These are phyloP conservation scores for Chrysina gloriosa DNA, from an alignment of 2,888 invertebrate genomes.

Conservation along the genomic window DNA sequence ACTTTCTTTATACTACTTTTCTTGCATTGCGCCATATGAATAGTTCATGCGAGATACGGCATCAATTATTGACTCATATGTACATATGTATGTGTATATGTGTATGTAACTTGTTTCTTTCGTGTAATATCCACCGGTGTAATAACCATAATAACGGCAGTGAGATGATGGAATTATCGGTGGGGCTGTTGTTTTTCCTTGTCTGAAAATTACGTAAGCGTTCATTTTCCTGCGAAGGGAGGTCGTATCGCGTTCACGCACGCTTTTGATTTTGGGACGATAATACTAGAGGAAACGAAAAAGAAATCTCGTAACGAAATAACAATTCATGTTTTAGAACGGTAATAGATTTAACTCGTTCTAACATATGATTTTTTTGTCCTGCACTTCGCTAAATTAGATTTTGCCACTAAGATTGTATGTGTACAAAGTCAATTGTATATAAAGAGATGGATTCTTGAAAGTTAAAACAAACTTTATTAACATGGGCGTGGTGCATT, in stretches of 20 bases:
- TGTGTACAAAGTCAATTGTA: no score
- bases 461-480: no score
- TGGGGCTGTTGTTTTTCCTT: slow-evolving; percentile 50
- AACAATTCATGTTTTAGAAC: background rate
- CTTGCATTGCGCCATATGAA: background rate
- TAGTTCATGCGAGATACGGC: background rate
- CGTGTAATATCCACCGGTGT: slow-evolving; percentile 24
- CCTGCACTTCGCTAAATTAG: no score
- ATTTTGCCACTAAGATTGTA: no score
- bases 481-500: no score
- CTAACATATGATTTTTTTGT: no score
- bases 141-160: slow-evolving; percentile 31
- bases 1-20: background rate
- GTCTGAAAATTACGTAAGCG: slow-evolving; percentile 61
- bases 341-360: background rate
- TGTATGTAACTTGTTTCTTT: slow-evolving; percentile 23
- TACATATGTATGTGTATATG: background rate
- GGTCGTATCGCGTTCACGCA: slow-evolving; percentile 20
- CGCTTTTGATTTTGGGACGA: slow-evolving; percentile 13
- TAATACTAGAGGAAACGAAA: slow-evolving; percentile 1
- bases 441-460: no score
- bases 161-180: slow-evolving; percentile 24
- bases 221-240: slow-evolving; percentile 50
- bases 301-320: background rate
- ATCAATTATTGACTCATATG: background rate